Evolutionary conservation across 2,113 vertebrate species (phyloP).

Genomic region (Opisthocomus hoazin): DNA sequence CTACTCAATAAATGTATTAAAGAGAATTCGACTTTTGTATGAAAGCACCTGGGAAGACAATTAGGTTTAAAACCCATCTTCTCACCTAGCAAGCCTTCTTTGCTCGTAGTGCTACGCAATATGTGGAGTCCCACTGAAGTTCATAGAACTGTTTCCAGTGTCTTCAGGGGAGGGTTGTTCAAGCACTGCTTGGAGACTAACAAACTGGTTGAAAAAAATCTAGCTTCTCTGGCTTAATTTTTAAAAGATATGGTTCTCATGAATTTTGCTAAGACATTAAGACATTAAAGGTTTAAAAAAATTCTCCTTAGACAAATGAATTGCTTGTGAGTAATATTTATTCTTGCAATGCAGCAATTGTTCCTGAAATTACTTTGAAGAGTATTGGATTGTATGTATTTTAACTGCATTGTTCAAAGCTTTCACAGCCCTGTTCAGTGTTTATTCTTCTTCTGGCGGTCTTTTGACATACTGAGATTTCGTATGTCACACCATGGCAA

Average conservation of each 20-base stretch:
- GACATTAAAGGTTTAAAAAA: not conserved
- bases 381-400: conserved; percentile 21
- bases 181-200: not conserved
- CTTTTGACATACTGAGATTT: not conserved
- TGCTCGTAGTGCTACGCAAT: not conserved
- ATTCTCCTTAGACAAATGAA: not conserved
- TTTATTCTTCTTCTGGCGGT: not conserved
- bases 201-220: not conserved
- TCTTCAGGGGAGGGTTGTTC: not conserved
- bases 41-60: not conserved
- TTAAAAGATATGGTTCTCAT: not conserved
- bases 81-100: not conserved
- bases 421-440: not conserved
- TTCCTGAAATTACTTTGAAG: conserved; percentile 12
- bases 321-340: not conserved
- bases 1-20: conserved; percentile 5
- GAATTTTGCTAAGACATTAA: not conserved
- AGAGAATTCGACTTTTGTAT: not conserved
- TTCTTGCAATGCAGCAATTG: not conserved
- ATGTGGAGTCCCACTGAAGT: not conserved
- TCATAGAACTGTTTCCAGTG: not conserved
- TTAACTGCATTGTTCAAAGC: not conserved
- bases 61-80: not conserved
- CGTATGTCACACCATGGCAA: not conserved
- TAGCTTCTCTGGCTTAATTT: not conserved